A percentile compares a stretch with the other conserved stretches of the same genome.
Conservation (phyloP, 1,140 invertebrate species). For the Zelostemma sp. region DNA sequence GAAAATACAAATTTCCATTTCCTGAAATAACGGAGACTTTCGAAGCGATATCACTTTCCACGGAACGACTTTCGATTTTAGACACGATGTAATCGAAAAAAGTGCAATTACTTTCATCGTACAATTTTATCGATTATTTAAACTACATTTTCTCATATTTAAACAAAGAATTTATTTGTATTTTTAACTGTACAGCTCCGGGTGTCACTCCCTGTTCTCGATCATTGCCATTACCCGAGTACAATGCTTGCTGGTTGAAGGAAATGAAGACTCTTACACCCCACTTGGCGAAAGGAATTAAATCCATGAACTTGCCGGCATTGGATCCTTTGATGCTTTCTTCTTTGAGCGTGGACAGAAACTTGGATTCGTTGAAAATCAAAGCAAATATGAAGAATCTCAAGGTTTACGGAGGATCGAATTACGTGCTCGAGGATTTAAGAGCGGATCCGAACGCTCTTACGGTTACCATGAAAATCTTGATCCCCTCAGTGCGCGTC, state of each 20-base stretch:
- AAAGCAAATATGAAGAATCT: conserved; percentile 78
- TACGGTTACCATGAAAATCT: conserved; percentile 71
- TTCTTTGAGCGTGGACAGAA: conserved; percentile 75
- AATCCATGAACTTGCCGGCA: conserved; percentile 75
- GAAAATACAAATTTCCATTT: neutral
- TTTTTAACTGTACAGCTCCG: conserved; percentile 49
- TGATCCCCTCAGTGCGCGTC: conserved; percentile 73
- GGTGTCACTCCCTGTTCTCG: conserved; percentile 58
- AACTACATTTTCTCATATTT: no score
- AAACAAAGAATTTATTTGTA: no score
- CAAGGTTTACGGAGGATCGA: conserved; percentile 73
- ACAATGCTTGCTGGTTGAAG: conserved; percentile 73
- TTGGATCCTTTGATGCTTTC: conserved; percentile 77
- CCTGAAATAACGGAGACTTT: conserved; percentile 4
- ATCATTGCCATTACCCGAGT: conserved; percentile 53
- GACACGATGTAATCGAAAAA: neutral
- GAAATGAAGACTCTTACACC: conserved; percentile 73
- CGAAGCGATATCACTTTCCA: conserved; percentile 58
- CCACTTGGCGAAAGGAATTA: conserved; percentile 74
- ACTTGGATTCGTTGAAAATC: conserved; percentile 75
- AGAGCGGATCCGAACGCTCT: conserved; percentile 76
- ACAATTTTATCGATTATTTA: no score
- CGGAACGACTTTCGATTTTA: conserved; percentile 59
- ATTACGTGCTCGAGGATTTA: conserved; percentile 75
- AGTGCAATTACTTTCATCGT: neutral